These are phyloP conservation scores for Typhlichthys eigenmanni DNA, from an alignment of 2,797 vertebrate genomes.

Conservation along the genomic window DNA sequence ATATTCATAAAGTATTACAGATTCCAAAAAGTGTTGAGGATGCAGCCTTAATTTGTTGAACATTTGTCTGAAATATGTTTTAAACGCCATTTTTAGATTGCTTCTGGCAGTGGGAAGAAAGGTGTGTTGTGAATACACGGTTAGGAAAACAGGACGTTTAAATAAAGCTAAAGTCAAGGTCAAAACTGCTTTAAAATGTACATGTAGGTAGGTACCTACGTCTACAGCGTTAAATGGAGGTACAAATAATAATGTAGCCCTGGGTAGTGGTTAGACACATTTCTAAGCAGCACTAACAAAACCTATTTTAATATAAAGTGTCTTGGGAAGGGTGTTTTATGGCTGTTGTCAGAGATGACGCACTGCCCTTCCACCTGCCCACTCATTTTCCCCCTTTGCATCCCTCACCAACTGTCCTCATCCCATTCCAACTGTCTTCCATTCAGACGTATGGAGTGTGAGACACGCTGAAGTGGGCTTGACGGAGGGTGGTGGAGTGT, in stretches of 20 bases:
- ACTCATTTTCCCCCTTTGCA: conserved; percentile 26
- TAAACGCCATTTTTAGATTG: conserved; percentile 9
- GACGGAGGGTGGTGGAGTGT: conserved; percentile 70
- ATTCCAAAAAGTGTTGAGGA: conserved; percentile 24
- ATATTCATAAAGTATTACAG: conserved; percentile 13
- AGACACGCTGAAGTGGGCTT: conserved; percentile 69
- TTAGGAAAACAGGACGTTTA: conserved; percentile 27
- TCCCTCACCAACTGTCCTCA: conserved; percentile 42
- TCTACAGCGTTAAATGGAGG: too few relatives aligned
- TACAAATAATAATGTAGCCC: too few relatives aligned
- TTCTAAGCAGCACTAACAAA: conserved; percentile 32
- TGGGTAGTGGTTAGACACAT: not conserved
- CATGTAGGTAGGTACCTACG: too few relatives aligned
- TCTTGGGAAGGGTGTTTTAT: conserved; percentile 41
- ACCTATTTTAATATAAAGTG: conserved; percentile 36
- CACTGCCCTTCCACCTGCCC: conserved; percentile 39
- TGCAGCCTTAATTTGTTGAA: too few relatives aligned
- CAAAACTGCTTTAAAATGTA: conserved; percentile 9
- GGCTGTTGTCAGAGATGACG: conserved; percentile 9
- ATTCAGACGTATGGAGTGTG: conserved; percentile 63
- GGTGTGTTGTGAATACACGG: conserved; percentile 17
- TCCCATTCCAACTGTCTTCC: conserved; percentile 58
- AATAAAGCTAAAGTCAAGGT: conserved; percentile 24
- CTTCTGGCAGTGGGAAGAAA: conserved; percentile 41
- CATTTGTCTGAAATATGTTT: too few relatives aligned